These are phyloP conservation scores for Dyspetes luteomarginatus DNA, from an alignment of 2,888 invertebrate species.

Conservation along the genomic window DNA sequence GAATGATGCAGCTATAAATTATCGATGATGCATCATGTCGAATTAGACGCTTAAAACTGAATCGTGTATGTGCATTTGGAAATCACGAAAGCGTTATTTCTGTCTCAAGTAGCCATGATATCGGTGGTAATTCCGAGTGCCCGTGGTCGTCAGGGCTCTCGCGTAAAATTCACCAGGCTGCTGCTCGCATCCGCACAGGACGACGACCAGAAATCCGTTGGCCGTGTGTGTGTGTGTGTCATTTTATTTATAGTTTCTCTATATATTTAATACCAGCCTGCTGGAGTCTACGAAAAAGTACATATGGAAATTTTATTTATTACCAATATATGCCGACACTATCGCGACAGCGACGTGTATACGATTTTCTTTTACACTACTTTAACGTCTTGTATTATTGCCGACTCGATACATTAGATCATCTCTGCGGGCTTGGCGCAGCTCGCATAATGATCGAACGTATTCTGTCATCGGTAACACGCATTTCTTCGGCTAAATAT, in stretches of 20 bases:
- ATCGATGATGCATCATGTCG: not conserved
- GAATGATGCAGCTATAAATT: not conserved
- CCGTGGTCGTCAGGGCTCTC: constrained; percentile 31
- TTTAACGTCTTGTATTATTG: constrained; percentile 25
- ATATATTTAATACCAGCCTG: too few species aligned
- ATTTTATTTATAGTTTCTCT: constrained; percentile 75
- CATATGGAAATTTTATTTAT: constrained; percentile 8
- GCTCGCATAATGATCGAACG: constrained; percentile 71
- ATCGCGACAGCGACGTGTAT: not conserved
- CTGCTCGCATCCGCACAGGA: constrained; percentile 68
- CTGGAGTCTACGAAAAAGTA: constrained; percentile 51
- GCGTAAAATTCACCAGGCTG: constrained; percentile 36
- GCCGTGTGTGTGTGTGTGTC: constrained; percentile 66
- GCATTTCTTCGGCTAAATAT: constrained; percentile 38
- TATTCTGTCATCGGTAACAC: constrained; percentile 72
- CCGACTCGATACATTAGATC: constrained; percentile 71
- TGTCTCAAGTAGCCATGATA: constrained; percentile 63
- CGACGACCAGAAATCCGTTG: constrained; percentile 52
- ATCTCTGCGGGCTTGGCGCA: constrained; percentile 74
- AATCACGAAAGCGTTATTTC: constrained; percentile 57
- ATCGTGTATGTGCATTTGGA: constrained; percentile 6
- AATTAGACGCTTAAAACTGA: constrained; percentile 26
- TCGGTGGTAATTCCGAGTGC: constrained; percentile 47
- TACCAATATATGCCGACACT: constrained; percentile 10
- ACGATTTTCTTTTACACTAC: not conserved